Base-by-base conservation (phyloP, 2,113 vertebrate species). In the Malurus cyaneus region DNA sequence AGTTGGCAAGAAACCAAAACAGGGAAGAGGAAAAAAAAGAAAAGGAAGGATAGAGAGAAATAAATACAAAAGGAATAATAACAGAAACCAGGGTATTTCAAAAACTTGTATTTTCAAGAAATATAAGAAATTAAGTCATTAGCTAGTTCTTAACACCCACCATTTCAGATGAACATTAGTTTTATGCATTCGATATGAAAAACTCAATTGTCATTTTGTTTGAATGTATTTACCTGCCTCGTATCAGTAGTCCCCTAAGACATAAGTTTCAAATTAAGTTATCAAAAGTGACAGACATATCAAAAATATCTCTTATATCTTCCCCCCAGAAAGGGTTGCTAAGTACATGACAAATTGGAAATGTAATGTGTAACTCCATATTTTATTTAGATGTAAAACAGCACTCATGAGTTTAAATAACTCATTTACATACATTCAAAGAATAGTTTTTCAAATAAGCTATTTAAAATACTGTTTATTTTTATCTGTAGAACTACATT, bases 251-350 rank as follows among this genome's bases (percentile, higher is more conserved):
- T 97, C 95, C 95, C 94, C 53, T 92, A 96, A 97, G 95, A 96
- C 49, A 86, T 32, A 93, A 95, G 94, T 97, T 97, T 96, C 95
- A 97, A 97, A 97, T 97, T 95, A 97, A 90, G 88, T 77, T 94
- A 96, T 97, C 91, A 96, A 92, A 98, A 97, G 89, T 97, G 95
- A 96, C 97, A 97, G 93, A 94, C 79, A 36, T 91, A 96, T 94
- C 92, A 96, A 92, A 97, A 97, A 93, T 96, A 95, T 91, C 92
- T 96, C 93, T 95, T 66, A 78, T 92, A 93, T 73, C 69, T 93
- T 96, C 74, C 93, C 88, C 91, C 82, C 78, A 95, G 93, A 97
- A 96, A 96, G 65, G 66, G 39, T 54, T 88, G 61, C 84, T 86
- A 92, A 89, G 76, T 93, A 83, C 91, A 85, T 90, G 78, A 97